Evolutionary conservation across 2,888 invertebrate species (phyloP), one percentile per base, ranked within the genome.

Genomic region (Cremastinae sp.): DNA sequence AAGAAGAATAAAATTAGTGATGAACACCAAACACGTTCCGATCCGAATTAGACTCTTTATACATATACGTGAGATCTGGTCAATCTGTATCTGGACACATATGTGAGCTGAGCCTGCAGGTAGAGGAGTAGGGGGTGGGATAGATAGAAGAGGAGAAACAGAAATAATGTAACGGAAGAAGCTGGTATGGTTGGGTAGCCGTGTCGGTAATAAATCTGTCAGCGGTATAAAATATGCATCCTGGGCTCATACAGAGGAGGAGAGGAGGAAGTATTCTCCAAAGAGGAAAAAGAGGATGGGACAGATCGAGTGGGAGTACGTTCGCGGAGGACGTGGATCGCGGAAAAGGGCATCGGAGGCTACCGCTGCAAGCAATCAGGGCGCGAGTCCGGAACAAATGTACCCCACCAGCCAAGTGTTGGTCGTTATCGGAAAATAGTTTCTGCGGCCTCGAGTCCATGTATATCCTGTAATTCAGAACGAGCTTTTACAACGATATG

Each of bases 381-480:
- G 83, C 82, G 82, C 83, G 81, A 84, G 82, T 74, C 83, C 81
- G 83, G 85, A 86, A 87, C 86, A 87, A 87, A 86, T 86, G 84
- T 82, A 82, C 82, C 77, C 79, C 78, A 78, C 77, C 80, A 78
- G 75, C 77, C 82, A 78, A 81, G 82, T 81, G 83, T 81, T 80
- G 83, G 81, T 85, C 85, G 84, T 86, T 86, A 87, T 87, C 85
- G 86, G 85, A 86, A 85, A 86, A 84, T 85, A 84, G 84, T 85
- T 85, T 85, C 80, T 82, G 84, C 79, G 83, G 83, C 82, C 81
- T 80, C 75, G 69, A 82, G 71, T 68, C 62, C 73, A 66, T 70
- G 64, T 66, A 70, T 75, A 70, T 77, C 69, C 72, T 61, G 69
- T 70, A 53, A 35, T 41, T 62, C 28, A 9, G 37, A 16, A 18